These are phyloP conservation scores for Mycalesis mineus DNA, from an alignment of 2,888 invertebrate species.

Conservation along the genomic window DNA sequence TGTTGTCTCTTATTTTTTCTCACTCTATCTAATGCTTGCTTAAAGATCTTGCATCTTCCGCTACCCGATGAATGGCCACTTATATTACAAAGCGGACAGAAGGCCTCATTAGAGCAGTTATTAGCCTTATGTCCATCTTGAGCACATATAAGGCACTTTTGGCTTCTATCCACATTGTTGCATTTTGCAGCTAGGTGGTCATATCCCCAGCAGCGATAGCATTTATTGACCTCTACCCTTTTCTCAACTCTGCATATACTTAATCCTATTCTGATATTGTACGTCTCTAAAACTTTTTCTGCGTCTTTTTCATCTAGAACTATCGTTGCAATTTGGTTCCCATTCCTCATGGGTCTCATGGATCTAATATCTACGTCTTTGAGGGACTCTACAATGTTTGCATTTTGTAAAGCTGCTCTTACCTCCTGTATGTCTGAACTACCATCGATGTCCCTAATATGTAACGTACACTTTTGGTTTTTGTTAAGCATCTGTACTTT, in stretches of 20 bases:
- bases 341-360: too few relatives aligned
- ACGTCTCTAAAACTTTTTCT: background rate
- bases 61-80: background rate
- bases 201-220: background rate
- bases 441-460: background rate
- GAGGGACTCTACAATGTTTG: background rate
- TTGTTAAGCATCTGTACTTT: background rate
- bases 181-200: background rate
- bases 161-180: too few relatives aligned
- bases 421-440: background rate
- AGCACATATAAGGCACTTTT: too few relatives aligned
- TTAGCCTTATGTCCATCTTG: too few relatives aligned
- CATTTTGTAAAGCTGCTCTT: background rate
- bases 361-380: too few relatives aligned
- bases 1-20: background rate
- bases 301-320: background rate
- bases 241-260: background rate
- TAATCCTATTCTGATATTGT: background rate
- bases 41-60: background rate
- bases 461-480: background rate
- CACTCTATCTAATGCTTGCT: background rate
- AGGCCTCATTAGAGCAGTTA: too few relatives aligned
- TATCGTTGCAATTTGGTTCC: background rate
- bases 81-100: background rate
- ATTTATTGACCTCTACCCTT: background rate